Evolutionary conservation across 2,113 vertebrate species (phyloP), one percentile per base, ranked within the genome.

Genomic region (Ariopsis seemanni): DNA sequence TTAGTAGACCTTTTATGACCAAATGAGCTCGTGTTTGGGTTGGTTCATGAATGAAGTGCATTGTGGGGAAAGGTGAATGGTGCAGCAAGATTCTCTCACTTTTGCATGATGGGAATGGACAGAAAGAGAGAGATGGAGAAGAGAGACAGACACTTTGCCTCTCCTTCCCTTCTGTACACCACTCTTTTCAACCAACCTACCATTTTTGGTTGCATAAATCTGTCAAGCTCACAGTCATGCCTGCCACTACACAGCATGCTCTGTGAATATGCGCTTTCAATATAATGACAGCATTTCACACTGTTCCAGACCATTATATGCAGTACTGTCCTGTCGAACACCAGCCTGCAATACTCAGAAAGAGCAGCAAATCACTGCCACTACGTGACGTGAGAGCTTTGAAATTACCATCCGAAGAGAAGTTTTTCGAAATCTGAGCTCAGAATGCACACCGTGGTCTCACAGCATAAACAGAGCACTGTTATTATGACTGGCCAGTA

Each of bases 401-500:
- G 8, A 80, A 80, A 87, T 82, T 78, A 69, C 27, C 15, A 81
- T 57, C 88, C 48, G n/a, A 87, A 77, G 58, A 88, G 58, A 60
- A 12, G 82, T 78, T 74, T 88, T 90, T 60, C 71, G 30, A 81
- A 90, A 85, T 86, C 82, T 58, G 30, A 85, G 53, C 4, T 27
- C 25, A 85, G 67, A 90, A 89, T 86, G 75, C 69, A 85, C 78
- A 72, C 84, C 79, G 20, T 71, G 62, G 82, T 74, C 72, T 67
- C 69, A 27, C 50, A 48, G 62, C 53, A 57, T 15, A 60, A 80
- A 83, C 75, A 83, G 81, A 89, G 82, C 52, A 52, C 81, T 58
- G 50, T 88, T 88, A 81, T 90, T 87, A 90, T 84, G 79, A 82
- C 53, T 83, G 88, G 82, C 55, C 82, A 88, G 74, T 90, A 83